phyloP scores from a whole-genome alignment of 2,888 invertebrate genomes.

The Acanthoscelides obtectus region DNA sequence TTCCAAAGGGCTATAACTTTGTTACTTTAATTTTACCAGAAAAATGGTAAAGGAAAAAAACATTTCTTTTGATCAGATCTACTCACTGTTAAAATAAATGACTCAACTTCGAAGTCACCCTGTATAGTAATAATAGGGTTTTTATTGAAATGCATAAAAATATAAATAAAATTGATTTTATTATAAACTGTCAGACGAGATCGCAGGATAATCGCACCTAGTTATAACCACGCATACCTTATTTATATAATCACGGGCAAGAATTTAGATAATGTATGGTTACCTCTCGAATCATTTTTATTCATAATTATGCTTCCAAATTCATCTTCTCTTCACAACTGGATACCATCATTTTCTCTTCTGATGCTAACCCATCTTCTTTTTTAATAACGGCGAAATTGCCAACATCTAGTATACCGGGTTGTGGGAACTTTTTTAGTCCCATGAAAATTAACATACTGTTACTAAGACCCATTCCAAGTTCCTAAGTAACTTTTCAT shows the following conservation, averaged over 20 bases:
- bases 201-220: neutral
- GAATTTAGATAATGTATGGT: neutral
- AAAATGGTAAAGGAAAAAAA: no score
- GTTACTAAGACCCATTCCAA: no score
- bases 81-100: no score
- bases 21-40: no score
- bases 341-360: neutral
- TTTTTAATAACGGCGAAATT: neutral
- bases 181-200: neutral
- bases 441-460: no score
- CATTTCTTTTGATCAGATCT: no score
- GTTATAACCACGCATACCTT: constrained; percentile 1
- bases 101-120: no score
- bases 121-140: neutral
- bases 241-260: neutral
- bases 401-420: neutral
- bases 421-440: neutral
- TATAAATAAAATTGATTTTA: neutral
- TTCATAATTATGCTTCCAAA: neutral
- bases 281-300: neutral
- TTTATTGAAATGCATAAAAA: neutral
- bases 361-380: neutral
- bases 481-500: no score
- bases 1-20: no score
- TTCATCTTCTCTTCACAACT: neutral